Base-by-base conservation (phyloP, 2,888 invertebrate genomes). In the Dynastes maya region DNA sequence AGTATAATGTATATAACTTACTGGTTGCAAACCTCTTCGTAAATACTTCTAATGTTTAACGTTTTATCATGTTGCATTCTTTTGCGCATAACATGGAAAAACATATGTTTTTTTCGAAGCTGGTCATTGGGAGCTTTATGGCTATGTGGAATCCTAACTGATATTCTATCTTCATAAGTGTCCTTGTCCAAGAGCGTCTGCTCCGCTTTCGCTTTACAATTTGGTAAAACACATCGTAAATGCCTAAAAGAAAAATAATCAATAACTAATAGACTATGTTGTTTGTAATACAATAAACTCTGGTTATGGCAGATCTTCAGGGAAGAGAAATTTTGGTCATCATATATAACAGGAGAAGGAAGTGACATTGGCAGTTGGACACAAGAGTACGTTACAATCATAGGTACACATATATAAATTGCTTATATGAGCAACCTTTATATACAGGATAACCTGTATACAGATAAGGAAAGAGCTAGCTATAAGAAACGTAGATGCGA, bases 41-140 rank as follows among this genome's bases (percentile, higher is more conserved):
- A 88, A 32, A 87, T 82, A 22, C 78, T 81, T 71, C 86, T 83
- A 58, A 88, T 86, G 80, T 87, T 88, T 49, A 87, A 81, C 3
- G 84, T 83, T 81, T 85, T 86, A 71, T 87, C 87, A 22, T 81
- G 83, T 51, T 85, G 84, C 85, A 88, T 85, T 79, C 85, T 84
- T 58, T 83, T 83, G 32, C 85, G 83, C 84, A 88, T 85, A n/a
- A 87, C 82, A 78, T 85, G 82, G 49, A 85, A 84, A 80, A 87
- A 87, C 84, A 88, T 87, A 61, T 86, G 85, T 67, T 85, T 86
- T 68, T 86, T 86, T 67, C 82, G 82, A 13, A 85, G 84, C 0
- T 77, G 76, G 11, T 82, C 82, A 0, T 76, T 81, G 0, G 85
- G 84, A 32, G 80, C 70, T 45, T 79, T 80, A 78, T 88, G 88